Conservation (phyloP, 1,140 invertebrate genomes). For the Araneus ventricosus region DNA sequence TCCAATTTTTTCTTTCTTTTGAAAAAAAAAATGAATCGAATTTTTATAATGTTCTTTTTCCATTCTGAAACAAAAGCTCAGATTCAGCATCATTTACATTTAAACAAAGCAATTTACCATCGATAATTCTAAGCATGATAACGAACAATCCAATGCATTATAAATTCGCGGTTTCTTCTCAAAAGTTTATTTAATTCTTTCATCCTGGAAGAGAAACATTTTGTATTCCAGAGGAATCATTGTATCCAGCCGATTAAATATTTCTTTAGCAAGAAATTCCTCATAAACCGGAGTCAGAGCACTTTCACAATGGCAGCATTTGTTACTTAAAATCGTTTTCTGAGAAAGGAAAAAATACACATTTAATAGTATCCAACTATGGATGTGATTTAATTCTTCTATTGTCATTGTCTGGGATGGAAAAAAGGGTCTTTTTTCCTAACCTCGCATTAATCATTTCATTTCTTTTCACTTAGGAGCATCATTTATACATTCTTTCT, state of each 20-base stretch:
- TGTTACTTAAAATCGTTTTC: constrained; percentile 25
- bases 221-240: not conserved
- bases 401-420: not conserved
- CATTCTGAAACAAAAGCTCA: too few relatives aligned
- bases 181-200: not conserved
- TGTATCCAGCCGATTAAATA: constrained; percentile 15
- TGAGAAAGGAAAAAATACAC: not conserved
- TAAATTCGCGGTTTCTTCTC: not conserved
- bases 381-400: constrained; percentile 26
- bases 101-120: too few relatives aligned
- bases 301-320: not conserved
- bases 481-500: constrained; percentile 15
- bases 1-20: too few relatives aligned
- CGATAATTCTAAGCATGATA: not conserved
- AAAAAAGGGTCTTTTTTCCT: not conserved
- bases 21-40: too few relatives aligned
- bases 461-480: constrained; percentile 16
- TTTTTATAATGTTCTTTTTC: too few relatives aligned
- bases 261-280: not conserved
- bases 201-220: not conserved
- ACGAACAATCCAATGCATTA: not conserved
- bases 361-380: constrained; percentile 25
- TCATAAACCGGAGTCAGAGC: not conserved
- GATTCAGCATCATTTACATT: too few relatives aligned
- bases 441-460: constrained; percentile 23